These are phyloP conservation scores for Leucosticte australis DNA, from an alignment of 2,113 vertebrate species.

Conservation along the genomic window DNA sequence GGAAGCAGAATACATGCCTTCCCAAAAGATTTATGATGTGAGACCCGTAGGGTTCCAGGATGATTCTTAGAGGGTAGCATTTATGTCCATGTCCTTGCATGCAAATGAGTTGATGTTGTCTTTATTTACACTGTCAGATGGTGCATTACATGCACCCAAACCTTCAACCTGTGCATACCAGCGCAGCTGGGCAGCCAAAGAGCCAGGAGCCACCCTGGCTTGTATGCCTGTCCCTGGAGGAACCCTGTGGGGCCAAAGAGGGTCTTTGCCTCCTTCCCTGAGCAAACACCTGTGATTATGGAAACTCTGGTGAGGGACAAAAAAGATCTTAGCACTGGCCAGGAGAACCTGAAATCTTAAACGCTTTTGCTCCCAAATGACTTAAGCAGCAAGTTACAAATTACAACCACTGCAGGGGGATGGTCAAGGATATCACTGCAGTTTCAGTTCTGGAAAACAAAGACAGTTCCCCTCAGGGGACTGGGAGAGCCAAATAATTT, in stretches of 20 bases:
- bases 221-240: rapidly evolving
- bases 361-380: not conserved
- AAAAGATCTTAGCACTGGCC: not conserved
- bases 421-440: not conserved
- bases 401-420: not conserved
- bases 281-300: not conserved
- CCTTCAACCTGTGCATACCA: not conserved
- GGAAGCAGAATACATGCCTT: not conserved
- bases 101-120: not conserved
- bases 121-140: not conserved
- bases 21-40: not conserved
- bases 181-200: not conserved
- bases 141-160: not conserved
- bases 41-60: not conserved
- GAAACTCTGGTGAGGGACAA: not conserved
- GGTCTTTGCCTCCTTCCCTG: not conserved
- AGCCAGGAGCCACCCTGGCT: not conserved
- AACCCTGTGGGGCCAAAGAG: not conserved
- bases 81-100: not conserved
- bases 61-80: not conserved
- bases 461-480: not conserved
- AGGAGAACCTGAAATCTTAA: not conserved
- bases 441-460: not conserved
- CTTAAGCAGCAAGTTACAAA: not conserved
- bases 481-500: not conserved